Conservation (phyloP, 2,888 invertebrate genomes). For the Chironomus tentans region DNA sequence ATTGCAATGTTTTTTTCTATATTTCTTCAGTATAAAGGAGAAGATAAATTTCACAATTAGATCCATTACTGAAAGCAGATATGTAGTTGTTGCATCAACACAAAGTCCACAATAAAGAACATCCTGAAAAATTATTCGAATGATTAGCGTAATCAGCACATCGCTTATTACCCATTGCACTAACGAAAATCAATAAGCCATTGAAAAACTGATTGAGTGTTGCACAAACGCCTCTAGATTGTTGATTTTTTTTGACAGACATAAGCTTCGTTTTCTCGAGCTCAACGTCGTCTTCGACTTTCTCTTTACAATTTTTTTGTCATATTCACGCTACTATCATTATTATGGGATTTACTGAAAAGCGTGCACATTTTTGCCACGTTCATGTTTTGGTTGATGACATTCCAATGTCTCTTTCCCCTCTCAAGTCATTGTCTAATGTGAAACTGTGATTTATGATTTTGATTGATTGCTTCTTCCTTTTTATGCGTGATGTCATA, state of each 20-base stretch:
- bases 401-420: conserved; percentile 7
- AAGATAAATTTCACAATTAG: too few relatives aligned
- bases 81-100: too few relatives aligned
- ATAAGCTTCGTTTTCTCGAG: not conserved
- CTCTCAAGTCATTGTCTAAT: not conserved
- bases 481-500: not conserved
- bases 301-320: not conserved
- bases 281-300: not conserved
- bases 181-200: conserved; percentile 39
- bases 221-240: not conserved
- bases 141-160: too few relatives aligned
- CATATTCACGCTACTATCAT: not conserved
- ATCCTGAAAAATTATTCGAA: too few relatives aligned
- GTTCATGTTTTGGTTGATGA: not conserved
- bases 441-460: not conserved
- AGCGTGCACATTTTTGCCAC: not conserved
- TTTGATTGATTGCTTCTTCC: not conserved
- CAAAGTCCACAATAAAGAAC: too few relatives aligned
- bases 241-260: not conserved
- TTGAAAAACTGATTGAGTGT: not conserved
- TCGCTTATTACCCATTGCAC: conserved; percentile 40
- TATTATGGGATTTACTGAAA: not conserved
- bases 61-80: too few relatives aligned
- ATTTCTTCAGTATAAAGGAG: too few relatives aligned
- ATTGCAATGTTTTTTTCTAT: too few relatives aligned